A percentile compares a stretch with the other conserved stretches of the same genome.
Conservation (phyloP, 2,888 invertebrate species). For the Folsomia manolachei region DNA sequence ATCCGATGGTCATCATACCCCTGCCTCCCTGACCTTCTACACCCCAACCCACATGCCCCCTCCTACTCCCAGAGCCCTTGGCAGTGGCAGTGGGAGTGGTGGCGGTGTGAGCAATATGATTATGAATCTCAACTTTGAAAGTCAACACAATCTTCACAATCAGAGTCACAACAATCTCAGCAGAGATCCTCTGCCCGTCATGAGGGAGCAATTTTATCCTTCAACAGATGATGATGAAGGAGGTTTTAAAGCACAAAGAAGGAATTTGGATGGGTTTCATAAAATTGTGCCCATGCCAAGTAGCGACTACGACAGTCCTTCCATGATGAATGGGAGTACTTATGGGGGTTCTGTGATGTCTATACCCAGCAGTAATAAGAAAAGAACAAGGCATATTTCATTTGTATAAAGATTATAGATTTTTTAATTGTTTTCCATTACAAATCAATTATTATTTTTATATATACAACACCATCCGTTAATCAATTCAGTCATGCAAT, state of each 20-base stretch:
- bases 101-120: slow-evolving; percentile 19
- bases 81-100: no score
- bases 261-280: slow-evolving; percentile 44
- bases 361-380: slow-evolving; percentile 50
- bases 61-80: no score
- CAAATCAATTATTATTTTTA: slow-evolving; percentile 10
- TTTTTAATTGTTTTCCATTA: background rate
- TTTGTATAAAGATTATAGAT: slow-evolving; percentile 38
- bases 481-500: slow-evolving; percentile 22
- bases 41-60: slow-evolving; percentile 24
- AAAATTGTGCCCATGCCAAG: slow-evolving; percentile 50
- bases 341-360: slow-evolving; percentile 50
- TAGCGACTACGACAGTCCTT: slow-evolving; percentile 49
- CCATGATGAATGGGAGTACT: slow-evolving; percentile 49
- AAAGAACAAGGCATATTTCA: slow-evolving; percentile 50
- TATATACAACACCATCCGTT: background rate
- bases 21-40: slow-evolving; percentile 43
- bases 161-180: slow-evolving; percentile 41
- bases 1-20: slow-evolving; percentile 45
- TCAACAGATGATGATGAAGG: slow-evolving; percentile 50
- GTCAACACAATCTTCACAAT: slow-evolving; percentile 22
- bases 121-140: slow-evolving; percentile 28
- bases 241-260: slow-evolving; percentile 43
- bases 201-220: slow-evolving; percentile 31
- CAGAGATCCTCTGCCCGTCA: slow-evolving; percentile 27